Evolutionary conservation across 2,797 vertebrate species (phyloP).

Genomic region (Odontamblyopus lacepedii): DNA sequence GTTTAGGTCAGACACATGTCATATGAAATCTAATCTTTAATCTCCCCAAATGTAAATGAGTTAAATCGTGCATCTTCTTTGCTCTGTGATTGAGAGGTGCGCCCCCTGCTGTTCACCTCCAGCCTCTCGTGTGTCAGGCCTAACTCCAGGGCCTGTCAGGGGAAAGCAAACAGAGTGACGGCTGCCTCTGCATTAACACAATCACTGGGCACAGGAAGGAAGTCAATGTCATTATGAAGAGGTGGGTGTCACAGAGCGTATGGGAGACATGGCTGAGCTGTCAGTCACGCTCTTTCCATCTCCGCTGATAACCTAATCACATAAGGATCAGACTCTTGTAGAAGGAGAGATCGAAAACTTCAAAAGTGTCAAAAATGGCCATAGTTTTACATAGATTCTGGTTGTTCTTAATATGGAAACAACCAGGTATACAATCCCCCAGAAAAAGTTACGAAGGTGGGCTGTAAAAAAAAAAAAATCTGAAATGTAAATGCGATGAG

Average conservation of each 20-base stretch:
- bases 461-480: too few relatives aligned
- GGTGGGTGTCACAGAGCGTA: slow-evolving; percentile 15
- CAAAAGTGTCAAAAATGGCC: background rate
- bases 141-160: slow-evolving; percentile 25
- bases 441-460: too few relatives aligned
- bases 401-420: too few relatives aligned
- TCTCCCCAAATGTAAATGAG: background rate
- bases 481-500: too few relatives aligned
- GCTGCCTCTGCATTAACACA: slow-evolving; percentile 15
- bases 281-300: slow-evolving; percentile 32
- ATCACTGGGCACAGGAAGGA: slow-evolving; percentile 33
- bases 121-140: slow-evolving; percentile 2
- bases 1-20: background rate
- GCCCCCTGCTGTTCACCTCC: slow-evolving; percentile 15
- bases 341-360: background rate
- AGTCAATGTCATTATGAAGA: slow-evolving; percentile 23
- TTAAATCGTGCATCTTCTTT: background rate
- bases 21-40: background rate
- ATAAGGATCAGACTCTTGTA: slow-evolving; percentile 16
- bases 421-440: too few relatives aligned
- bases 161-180: slow-evolving; percentile 30
- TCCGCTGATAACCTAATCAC: slow-evolving; percentile 35
- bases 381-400: too few relatives aligned
- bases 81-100: background rate
- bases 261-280: slow-evolving; percentile 22